These are phyloP conservation scores for Synchiropus splendidus DNA, from an alignment of 2,113 vertebrate genomes.

Conservation along the genomic window DNA sequence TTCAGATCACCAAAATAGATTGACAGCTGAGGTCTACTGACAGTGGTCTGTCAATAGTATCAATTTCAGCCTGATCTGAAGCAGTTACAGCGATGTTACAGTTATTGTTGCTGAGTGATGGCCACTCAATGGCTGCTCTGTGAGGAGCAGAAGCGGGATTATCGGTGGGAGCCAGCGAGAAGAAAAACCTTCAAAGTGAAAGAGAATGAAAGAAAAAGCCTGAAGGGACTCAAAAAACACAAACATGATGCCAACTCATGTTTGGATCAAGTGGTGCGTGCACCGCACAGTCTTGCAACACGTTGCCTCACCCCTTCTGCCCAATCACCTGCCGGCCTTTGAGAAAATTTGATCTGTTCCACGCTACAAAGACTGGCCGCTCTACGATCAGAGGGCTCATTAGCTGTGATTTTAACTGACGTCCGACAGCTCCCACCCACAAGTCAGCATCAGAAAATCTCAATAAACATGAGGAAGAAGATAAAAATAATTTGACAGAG, in stretches of 20 bases:
- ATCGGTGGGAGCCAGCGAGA: no score
- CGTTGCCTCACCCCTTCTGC: conserved; percentile 30
- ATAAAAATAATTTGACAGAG: background rate
- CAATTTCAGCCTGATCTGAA: no score
- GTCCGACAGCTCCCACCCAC: background rate
- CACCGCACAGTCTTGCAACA: conserved; percentile 27
- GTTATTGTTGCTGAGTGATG: no score
- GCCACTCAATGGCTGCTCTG: no score
- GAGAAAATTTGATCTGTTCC: background rate
- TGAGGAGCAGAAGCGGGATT: no score
- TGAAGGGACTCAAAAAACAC: conserved; percentile 11
- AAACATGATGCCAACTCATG: conserved; percentile 9
- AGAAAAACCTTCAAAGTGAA: no score
- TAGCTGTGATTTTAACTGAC: background rate
- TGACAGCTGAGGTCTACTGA: no score
- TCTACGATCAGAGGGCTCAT: background rate
- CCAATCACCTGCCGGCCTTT: conserved; percentile 24
- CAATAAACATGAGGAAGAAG: background rate
- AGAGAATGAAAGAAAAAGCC: background rate
- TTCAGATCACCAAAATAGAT: no score
- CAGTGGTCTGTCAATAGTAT: no score
- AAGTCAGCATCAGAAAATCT: no score
- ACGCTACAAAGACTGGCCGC: no score
- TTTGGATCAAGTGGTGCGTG: conserved; percentile 13
- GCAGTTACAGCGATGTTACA: no score